Percentiles rank a stretch among this genome's conserved stretches.
Conservation (phyloP, 1,140 invertebrate species). For the Papilio helenus region DNA sequence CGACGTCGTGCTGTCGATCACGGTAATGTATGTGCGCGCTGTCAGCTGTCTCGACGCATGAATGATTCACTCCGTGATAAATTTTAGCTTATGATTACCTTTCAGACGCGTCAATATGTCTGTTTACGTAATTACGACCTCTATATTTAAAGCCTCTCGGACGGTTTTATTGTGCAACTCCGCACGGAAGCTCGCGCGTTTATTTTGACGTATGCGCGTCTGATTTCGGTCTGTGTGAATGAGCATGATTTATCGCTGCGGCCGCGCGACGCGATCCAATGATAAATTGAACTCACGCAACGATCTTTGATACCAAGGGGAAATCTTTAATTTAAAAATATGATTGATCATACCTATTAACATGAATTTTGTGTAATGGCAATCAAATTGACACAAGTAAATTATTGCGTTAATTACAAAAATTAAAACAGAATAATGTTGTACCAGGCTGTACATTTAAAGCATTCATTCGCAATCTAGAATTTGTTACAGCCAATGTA, state of each 20-base stretch:
- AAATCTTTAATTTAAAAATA: constrained; percentile 36
- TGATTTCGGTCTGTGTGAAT: constrained; percentile 60
- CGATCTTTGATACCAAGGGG: constrained; percentile 43
- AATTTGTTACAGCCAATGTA: too few relatives aligned
- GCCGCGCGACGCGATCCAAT: constrained; percentile 55
- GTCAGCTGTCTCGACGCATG: constrained; percentile 80
- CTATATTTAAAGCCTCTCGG: constrained; percentile 63
- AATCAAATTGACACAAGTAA: constrained; percentile 6
- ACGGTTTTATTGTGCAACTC: constrained; percentile 63
- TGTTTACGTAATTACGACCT: constrained; percentile 78
- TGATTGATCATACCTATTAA: constrained; percentile 36
- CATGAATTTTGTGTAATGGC: not conserved
- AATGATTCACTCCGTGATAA: constrained; percentile 82
- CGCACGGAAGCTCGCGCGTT: constrained; percentile 62
- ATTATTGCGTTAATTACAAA: not conserved
- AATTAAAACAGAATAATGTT: not conserved
- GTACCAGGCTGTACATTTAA: not conserved
- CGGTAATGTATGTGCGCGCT: constrained; percentile 81
- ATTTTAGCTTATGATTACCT: constrained; percentile 83
- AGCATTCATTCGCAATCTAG: too few relatives aligned
- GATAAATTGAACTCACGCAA: constrained; percentile 69
- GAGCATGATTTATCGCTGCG: constrained; percentile 66
- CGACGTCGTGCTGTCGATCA: constrained; percentile 81
- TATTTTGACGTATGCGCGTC: constrained; percentile 66
- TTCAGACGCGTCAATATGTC: constrained; percentile 79